phyloP scores from a whole-genome alignment of 2,888 invertebrate genomes.

The Drosophila mettleri region DNA sequence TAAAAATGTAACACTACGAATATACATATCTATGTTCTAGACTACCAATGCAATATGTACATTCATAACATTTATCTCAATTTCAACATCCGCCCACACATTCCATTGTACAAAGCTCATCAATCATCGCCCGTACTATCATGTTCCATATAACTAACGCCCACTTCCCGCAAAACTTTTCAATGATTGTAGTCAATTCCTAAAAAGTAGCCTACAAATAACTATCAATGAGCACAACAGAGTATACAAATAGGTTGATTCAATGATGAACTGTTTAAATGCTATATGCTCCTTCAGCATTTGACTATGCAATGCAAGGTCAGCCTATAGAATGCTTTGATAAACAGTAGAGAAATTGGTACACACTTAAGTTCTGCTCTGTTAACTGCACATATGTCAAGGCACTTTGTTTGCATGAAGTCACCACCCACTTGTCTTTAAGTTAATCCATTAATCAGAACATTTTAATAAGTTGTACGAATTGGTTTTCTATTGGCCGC shows the following conservation, averaged over 20 bases:
- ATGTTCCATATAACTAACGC: constrained; percentile 21
- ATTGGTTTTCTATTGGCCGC: constrained; percentile 69
- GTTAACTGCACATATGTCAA: constrained; percentile 40
- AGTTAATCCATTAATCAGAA: constrained; percentile 8
- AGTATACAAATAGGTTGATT: constrained; percentile 14
- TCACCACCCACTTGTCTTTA: constrained; percentile 13
- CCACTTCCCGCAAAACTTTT: constrained; percentile 13
- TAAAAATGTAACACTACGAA: constrained; percentile 73
- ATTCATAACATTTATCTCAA: constrained; percentile 30
- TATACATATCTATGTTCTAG: constrained; percentile 41
- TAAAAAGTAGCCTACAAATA: constrained; percentile 5
- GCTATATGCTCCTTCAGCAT: constrained; percentile 10
- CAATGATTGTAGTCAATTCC: constrained; percentile 26
- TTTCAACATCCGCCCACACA: constrained; percentile 45
- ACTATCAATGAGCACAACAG: constrained; percentile 31
- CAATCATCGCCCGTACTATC: constrained; percentile 29
- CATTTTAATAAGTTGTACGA: constrained; percentile 14
- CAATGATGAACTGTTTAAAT: not conserved
- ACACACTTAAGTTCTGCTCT: constrained; percentile 22
- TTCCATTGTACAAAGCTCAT: constrained; percentile 56
- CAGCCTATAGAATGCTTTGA: not conserved
- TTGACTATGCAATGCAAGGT: constrained; percentile 1
- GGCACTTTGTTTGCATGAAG: constrained; percentile 46
- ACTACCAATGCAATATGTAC: constrained; percentile 43
- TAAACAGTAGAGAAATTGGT: constrained; percentile 9